Evolutionary conservation across 1,140 invertebrate species (phyloP), one percentile per base, ranked within the genome.

Genomic region (Drosophila bocki): DNA sequence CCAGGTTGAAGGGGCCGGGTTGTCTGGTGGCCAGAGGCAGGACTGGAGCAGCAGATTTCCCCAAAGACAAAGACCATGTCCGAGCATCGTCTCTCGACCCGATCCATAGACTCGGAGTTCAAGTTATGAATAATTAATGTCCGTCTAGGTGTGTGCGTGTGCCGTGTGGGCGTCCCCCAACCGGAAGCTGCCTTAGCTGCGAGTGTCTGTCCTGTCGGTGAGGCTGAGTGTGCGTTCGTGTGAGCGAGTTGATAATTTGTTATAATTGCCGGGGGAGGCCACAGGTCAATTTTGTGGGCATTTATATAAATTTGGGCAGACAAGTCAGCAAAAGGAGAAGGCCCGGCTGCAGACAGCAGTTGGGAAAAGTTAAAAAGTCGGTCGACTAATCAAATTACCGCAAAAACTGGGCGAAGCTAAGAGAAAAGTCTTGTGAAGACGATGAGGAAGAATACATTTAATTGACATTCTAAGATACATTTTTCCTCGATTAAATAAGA

Each of bases 41-140:
- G 37, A 35, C 13, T 29, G 32, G 58, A 65, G 9, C 60, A 64
- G 68, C 72, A 83, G 80, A 87, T 87, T 87, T 87, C 84, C 84
- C 85, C 54, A 88, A 75, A 84, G 84, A 88, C 85, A 80, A 78
- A 75, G 78, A 75, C 85, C 75, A 57, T 69, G 62, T 58, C 74
- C 69, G 37, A 60, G 59, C 68, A 71, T 59, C 41, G 77, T 64
- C 64, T 32, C 71, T 48, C 63, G 41, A 57, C 61, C 48, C 57
- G 58, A 61, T 63, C 67, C 67, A 72, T 72, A 54, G 68, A 44
- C 70, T 74, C 50, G 67, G 53, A 81, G 74, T 80, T 88, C 80
- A 75, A 88, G 80, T 88, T 88, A 88, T 88, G 84, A 88, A 88
- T 88, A 88, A 88, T 88, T 88, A 84, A 88, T 88, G 80, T 81